Base-by-base conservation (phyloP, 1,140 invertebrate species). In the Oryctes rhinoceros region DNA sequence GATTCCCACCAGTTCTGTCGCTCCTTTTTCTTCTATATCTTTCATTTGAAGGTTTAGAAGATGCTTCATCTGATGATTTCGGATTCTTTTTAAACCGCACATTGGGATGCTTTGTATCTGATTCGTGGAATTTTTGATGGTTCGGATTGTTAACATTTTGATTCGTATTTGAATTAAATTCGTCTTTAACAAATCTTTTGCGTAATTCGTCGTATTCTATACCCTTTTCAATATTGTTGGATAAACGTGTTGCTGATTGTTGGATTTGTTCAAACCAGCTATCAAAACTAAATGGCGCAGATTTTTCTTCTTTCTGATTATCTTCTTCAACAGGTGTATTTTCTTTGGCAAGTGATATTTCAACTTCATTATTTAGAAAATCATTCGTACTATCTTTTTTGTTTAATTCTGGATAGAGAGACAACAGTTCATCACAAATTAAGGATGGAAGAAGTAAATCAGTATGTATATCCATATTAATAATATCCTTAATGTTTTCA, bases 401-500 rank as follows among this genome's bases (percentile, higher is more conserved):
- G 4, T 71, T 20, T 37, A 71, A 71, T 71, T 37, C n/a, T 71
- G 65, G 65, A 37, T 35, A 71, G 0, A 35, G 11, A 6, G 65
- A 71, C 6, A 20, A 71, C 11, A 71, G 6, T 71, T 71, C 65
- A 10, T 71, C 65, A 4, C 20, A 9, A 30, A 20, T 30, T 24
- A 37, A 24, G 3, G 20, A 7, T 24, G 20, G 65, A 35, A 24
- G 24, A 24, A 37, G 11, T 15, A 9, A 9, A 71, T 71, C 65
- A 37, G 24, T 24, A 71, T 71, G 2, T 20, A 30, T 3, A 13
- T 71, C 35, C 13, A 10, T 35, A 24, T 71, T 24, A 71, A 71
- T 71, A 18, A 71, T 24, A 9, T 37, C 35, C 13, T 71, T 35
- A 9, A 71, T 71, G 13, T 71, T 37, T 71, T 71, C 65, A 71